Evolutionary conservation across 2,797 vertebrate genomes (phyloP).

Genomic region (Cyclura pinguis): DNA sequence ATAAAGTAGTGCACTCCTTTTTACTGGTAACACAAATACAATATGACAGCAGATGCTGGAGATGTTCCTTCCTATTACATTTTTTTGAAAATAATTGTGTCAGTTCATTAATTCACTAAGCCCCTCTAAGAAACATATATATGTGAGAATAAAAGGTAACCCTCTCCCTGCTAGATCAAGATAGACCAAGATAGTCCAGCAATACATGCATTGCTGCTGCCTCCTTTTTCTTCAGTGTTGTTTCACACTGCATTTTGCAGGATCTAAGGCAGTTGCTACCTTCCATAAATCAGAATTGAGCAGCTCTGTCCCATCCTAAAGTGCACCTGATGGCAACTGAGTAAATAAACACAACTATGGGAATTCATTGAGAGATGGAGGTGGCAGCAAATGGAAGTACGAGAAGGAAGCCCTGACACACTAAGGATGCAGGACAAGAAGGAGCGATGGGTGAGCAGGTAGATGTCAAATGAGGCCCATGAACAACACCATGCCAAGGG

Average conservation of each 20-base stretch:
- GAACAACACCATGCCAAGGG: not conserved
- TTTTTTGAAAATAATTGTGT: slow-evolving; percentile 26
- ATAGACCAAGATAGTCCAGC: not conserved
- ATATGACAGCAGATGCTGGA: slow-evolving; percentile 42
- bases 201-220: not conserved
- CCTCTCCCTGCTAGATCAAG: not conserved
- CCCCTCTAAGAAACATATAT: slow-evolving; percentile 40
- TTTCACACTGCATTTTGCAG: not conserved
- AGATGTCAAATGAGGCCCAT: not conserved
- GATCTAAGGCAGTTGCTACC: not conserved
- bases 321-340: not conserved
- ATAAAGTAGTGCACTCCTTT: not conserved
- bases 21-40: slow-evolving; percentile 29
- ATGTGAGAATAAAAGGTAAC: not conserved
- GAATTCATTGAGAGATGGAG: not conserved
- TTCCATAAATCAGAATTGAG: not conserved
- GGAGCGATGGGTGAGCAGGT: not conserved
- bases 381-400: not conserved
- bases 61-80: slow-evolving; percentile 55
- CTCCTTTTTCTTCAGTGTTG: not conserved
- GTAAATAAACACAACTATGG: not conserved
- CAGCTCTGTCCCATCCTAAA: not conserved
- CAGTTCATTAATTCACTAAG: slow-evolving; percentile 60
- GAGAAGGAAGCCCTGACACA: not conserved
- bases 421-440: not conserved